Percentiles rank a stretch among this genome's conserved stretches.
These are phyloP conservation scores for Drosophila trapezifrons DNA, from an alignment of 1,140 invertebrate species.

Conservation along the genomic window DNA sequence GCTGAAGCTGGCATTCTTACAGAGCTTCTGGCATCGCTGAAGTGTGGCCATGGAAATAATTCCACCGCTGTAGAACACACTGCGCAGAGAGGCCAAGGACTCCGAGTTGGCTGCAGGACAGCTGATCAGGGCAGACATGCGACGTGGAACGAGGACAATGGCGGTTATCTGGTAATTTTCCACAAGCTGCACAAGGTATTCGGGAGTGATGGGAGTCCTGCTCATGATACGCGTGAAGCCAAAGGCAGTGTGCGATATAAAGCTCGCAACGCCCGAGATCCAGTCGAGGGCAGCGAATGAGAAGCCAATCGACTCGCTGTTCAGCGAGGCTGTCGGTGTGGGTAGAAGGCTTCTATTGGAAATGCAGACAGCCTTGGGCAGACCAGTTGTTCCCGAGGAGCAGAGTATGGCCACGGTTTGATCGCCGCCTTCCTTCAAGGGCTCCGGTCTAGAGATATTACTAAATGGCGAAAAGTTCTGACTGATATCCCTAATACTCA, in stretches of 20 bases:
- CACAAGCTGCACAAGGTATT: slow-evolving; percentile 57
- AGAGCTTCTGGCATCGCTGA: slow-evolving; percentile 52
- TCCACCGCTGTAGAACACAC: slow-evolving; percentile 56
- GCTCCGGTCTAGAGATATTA: slow-evolving; percentile 46
- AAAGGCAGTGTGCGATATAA: slow-evolving; percentile 48
- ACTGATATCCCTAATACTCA: slow-evolving; percentile 21
- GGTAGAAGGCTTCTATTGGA: slow-evolving; percentile 85
- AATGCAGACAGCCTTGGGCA: slow-evolving; percentile 91
- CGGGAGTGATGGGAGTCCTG: slow-evolving; percentile 46
- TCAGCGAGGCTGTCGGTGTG: slow-evolving; percentile 31
- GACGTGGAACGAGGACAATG: slow-evolving; percentile 43
- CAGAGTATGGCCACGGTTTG: slow-evolving; percentile 83
- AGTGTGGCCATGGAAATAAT: slow-evolving; percentile 29
- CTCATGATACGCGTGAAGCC: slow-evolving; percentile 70
- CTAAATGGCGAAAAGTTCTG: fast-evolving
- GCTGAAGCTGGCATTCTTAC: slow-evolving; percentile 49
- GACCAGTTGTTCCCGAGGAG: slow-evolving; percentile 91
- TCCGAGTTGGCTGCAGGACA: slow-evolving; percentile 52
- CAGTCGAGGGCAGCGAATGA: slow-evolving; percentile 68
- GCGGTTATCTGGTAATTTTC: slow-evolving; percentile 71
- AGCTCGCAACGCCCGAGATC: slow-evolving; percentile 68
- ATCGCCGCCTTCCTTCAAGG: slow-evolving; percentile 51
- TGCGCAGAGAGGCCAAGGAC: slow-evolving; percentile 29
- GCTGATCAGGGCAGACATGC: slow-evolving; percentile 47
- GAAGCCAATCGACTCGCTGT: slow-evolving; percentile 54